Base-by-base conservation (phyloP, 2,888 invertebrate species). In the Entomobrya multifasciata region DNA sequence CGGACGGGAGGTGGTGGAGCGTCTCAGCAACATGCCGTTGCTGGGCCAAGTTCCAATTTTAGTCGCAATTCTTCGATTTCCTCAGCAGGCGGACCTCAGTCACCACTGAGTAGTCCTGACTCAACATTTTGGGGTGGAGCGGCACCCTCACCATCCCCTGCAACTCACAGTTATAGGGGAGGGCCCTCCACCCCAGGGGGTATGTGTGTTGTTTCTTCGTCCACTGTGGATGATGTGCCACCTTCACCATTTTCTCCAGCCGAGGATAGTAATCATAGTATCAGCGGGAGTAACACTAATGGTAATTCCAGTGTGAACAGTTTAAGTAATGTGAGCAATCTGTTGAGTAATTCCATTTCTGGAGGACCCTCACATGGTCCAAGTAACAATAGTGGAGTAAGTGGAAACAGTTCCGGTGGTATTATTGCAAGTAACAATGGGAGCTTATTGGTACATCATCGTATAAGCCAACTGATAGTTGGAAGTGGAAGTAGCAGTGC, bases 181-280 rank as follows among this genome's bases (percentile, higher is more conserved):
- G 57, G 62, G 6, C 89, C 90, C 10, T 84, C 89, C 2, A 89
- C 89, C 5, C 90, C 90, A 4, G 90, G 90, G 5, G 91, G 89
- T 47, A 84, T 89, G 81, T 91, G 91, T 87, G 89, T 88, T 17
- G 91, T 91, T 10, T 90, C 90, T 10, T 90, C 90, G 0, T 91
- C 91, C 4, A 91, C 91, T 0, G 87, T 87, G 52, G 91, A 91
- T 86, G 91, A 91, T 41, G 87, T 90, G 17, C 90, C 91, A 67
- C 89, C 90, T 4, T 90, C 90, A 22, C 90, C 91, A 25, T 90
- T 88, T 60, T 90, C 90, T 74, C 90, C 90, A 6, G 89, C 65
- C 6, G 87, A 79, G 80, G 87, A 87, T 70, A 80, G 72, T 17
- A 80, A 77, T 62, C 60, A 83, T 55, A 36, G 72, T 55, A 17